Percentiles rank a stretch among this genome's conserved stretches.
These are phyloP conservation scores for Lophotriccus pileatus DNA, from an alignment of 2,797 vertebrate genomes.

Conservation along the genomic window DNA sequence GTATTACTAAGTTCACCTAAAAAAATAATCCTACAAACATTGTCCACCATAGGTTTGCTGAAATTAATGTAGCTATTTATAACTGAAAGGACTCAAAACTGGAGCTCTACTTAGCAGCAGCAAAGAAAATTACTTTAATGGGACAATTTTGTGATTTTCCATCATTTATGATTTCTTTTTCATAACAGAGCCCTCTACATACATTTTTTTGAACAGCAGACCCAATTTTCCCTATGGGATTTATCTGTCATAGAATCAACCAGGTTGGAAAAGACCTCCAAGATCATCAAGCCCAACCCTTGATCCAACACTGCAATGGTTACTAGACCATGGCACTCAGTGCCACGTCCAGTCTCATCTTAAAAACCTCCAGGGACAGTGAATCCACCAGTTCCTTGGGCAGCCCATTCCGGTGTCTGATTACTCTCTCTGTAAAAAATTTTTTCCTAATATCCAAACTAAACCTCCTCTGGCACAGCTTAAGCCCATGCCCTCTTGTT, in stretches of 20 bases:
- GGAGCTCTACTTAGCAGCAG: background rate
- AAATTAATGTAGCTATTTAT: background rate
- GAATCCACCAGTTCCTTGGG: too few relatives aligned
- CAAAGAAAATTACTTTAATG: slow-evolving; percentile 33
- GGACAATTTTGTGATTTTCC: background rate
- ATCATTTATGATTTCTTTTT: background rate
- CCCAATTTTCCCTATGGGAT: background rate
- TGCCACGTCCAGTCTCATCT: too few relatives aligned
- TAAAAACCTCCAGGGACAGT: too few relatives aligned
- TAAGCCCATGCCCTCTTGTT: too few relatives aligned
- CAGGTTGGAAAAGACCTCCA: too few relatives aligned
- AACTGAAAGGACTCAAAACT: background rate
- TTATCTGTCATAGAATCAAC: background rate
- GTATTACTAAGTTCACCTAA: background rate
- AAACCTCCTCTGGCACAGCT: too few relatives aligned
- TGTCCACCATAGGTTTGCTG: background rate
- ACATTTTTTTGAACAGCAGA: background rate
- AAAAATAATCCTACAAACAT: background rate
- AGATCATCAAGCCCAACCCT: too few relatives aligned
- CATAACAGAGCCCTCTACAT: background rate
- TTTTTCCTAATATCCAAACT: too few relatives aligned
- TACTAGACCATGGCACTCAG: too few relatives aligned
- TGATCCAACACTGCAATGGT: too few relatives aligned
- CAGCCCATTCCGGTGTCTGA: too few relatives aligned
- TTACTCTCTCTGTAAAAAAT: too few relatives aligned